Evolutionary conservation across 1,140 invertebrate genomes (phyloP).

Genomic region (Zaprionus lachaisei): DNA sequence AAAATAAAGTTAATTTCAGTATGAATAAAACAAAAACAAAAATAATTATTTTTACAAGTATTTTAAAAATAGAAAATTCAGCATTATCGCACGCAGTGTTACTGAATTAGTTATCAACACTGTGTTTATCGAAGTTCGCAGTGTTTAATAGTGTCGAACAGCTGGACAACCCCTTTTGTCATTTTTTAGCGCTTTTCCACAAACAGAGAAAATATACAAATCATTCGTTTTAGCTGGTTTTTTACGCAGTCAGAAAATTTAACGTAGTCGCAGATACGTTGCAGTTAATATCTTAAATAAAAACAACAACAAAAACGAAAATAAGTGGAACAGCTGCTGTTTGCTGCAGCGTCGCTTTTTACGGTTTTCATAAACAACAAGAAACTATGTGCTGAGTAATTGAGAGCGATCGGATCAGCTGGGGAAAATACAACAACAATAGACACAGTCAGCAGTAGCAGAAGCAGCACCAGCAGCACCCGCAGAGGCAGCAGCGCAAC

Average conservation of each 20-base stretch:
- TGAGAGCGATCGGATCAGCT: slow-evolving; percentile 42
- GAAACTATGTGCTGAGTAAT: slow-evolving; percentile 46
- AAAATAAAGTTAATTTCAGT: neutral
- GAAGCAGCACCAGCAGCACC: slow-evolving; percentile 5
- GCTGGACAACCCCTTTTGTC: slow-evolving; percentile 33
- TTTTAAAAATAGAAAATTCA: neutral
- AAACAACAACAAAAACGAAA: neutral
- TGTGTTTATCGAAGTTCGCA: slow-evolving; percentile 1
- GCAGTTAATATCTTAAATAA: slow-evolving; percentile 3
- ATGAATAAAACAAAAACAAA: neutral
- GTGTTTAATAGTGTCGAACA: slow-evolving; percentile 32
- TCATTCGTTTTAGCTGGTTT: slow-evolving; percentile 47
- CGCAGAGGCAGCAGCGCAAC: slow-evolving; percentile 20
- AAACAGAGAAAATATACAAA: slow-evolving; percentile 50
- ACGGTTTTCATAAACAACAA: slow-evolving; percentile 3
- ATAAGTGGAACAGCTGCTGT: neutral
- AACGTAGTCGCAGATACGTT: slow-evolving; percentile 28
- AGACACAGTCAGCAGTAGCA: slow-evolving; percentile 12
- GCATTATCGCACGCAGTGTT: neutral
- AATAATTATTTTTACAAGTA: neutral
- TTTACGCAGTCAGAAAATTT: slow-evolving; percentile 52
- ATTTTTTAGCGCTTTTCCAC: slow-evolving; percentile 36
- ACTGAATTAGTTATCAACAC: neutral
- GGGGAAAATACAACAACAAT: slow-evolving; percentile 37
- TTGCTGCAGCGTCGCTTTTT: slow-evolving; percentile 1